These are phyloP conservation scores for Mionectes macconnelli DNA, from an alignment of 2,113 vertebrate genomes.

Conservation along the genomic window DNA sequence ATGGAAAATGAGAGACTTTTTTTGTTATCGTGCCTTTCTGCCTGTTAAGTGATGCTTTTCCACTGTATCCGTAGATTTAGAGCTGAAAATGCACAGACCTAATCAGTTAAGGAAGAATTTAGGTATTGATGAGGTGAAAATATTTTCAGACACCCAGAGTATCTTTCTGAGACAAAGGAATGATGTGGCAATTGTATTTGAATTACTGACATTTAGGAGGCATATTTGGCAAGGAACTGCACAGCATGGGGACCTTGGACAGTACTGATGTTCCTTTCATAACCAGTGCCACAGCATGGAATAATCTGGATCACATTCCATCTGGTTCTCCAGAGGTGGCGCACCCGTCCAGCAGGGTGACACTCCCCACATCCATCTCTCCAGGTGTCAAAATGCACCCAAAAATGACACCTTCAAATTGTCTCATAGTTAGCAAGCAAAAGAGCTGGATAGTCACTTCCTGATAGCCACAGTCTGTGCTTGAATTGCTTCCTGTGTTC, in stretches of 20 bases:
- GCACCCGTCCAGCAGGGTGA: neutral
- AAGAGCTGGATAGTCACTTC: neutral
- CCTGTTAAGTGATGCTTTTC: neutral
- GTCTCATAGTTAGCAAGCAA: neutral
- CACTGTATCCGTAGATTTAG: neutral
- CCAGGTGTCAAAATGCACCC: neutral
- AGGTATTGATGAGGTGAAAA: neutral
- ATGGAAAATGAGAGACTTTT: neutral
- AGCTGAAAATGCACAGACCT: neutral
- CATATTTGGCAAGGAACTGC: neutral
- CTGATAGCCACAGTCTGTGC: neutral
- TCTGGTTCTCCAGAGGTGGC: neutral
- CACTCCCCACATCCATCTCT: fast-evolving
- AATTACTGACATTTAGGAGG: neutral
- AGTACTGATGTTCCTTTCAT: neutral
- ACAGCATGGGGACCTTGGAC: neutral
- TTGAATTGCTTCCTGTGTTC: neutral
- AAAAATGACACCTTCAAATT: neutral
- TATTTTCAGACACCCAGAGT: neutral
- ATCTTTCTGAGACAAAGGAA: neutral
- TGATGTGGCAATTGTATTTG: neutral
- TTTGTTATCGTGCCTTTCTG: neutral
- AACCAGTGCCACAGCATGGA: neutral
- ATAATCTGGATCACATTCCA: neutral
- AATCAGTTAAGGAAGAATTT: neutral